Evolutionary conservation across 2,797 vertebrate species (phyloP), one percentile per base, ranked within the genome.

Genomic region (Lemur catta): DNA sequence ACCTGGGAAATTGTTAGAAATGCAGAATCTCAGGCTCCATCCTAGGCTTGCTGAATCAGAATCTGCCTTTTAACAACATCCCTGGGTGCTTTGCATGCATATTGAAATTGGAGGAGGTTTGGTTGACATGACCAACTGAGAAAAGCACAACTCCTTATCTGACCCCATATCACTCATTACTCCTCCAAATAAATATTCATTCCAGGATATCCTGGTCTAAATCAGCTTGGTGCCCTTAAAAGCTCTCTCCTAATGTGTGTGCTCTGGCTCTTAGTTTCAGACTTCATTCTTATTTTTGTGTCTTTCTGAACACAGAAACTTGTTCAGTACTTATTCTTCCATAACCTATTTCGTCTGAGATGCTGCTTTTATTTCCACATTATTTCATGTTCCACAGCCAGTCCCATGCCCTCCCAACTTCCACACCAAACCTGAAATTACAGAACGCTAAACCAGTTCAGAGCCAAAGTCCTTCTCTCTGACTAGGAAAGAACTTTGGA

Each of bases 211-310:
- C 20, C 59, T 69, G 67, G 7, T 75, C 14, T 63, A 86, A 80
- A 61, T 80, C 43, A 86, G 2, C 43, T 46, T 80, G n/a, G 74
- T 86, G 67, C 43, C 80, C 84, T 94, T 94, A 81, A 81, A 94
- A 90, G 35, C 90, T 92, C 48, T 85, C 57, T 65, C 46, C 48
- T 69, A 69, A 86, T 6, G 0, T 61, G 30, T 84, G 7, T 30
- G 8, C 67, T 84, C 20, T 81, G 20, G 26, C 11, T 55, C 85
- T 93, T n/a, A 81, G 26, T 81, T 59, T 89, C 35, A 80, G 57
- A 89, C 26, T 52, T 81, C 43, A 38, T 55, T 76, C 33, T 46
- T 89, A 65, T 65, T 92, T 81, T 55, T 84, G 18, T 84, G 24
- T 52, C 43, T 72, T 61, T 69, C 63, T 81, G 15, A 81, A 80